phyloP scores from a whole-genome alignment of 2,113 vertebrate genomes.

The Aptenodytes patagonicus region DNA sequence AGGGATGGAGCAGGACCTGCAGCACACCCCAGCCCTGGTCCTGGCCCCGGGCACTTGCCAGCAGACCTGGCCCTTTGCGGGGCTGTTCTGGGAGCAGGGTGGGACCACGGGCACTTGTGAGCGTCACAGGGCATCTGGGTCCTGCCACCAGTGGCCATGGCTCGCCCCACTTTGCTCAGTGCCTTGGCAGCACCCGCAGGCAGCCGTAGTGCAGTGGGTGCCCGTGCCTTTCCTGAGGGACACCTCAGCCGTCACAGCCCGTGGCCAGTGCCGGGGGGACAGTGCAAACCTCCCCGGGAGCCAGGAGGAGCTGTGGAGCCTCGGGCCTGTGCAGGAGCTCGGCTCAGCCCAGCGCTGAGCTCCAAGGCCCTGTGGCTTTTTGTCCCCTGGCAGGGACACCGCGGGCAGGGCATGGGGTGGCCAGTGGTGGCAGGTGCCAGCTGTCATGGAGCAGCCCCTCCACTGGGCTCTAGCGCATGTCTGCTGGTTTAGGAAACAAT shows the following conservation, averaged over 20 bases:
- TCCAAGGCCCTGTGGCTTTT: not conserved
- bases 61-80: not conserved
- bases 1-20: not conserved
- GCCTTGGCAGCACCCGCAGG: not conserved
- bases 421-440: not conserved
- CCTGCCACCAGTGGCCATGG: not conserved
- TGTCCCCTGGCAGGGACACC: not conserved
- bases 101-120: fast-evolving
- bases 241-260: not conserved
- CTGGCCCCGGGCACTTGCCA: fast-evolving
- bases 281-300: not conserved
- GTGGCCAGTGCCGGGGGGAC: fast-evolving
- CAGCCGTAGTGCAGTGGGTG: fast-evolving
- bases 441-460: not conserved
- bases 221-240: not conserved
- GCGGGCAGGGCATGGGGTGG: fast-evolving
- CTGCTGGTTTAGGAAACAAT: not conserved
- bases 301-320: not conserved
- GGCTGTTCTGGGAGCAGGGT: not conserved
- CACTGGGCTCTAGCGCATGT: fast-evolving
- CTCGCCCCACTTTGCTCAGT: not conserved
- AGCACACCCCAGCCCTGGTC: not conserved
- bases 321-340: fast-evolving
- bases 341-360: fast-evolving
- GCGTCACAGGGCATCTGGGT: fast-evolving